A percentile compares a stretch with the other conserved stretches of the same genome.
These are phyloP conservation scores for Columba livia DNA, from an alignment of 2,113 vertebrate species.

Conservation along the genomic window DNA sequence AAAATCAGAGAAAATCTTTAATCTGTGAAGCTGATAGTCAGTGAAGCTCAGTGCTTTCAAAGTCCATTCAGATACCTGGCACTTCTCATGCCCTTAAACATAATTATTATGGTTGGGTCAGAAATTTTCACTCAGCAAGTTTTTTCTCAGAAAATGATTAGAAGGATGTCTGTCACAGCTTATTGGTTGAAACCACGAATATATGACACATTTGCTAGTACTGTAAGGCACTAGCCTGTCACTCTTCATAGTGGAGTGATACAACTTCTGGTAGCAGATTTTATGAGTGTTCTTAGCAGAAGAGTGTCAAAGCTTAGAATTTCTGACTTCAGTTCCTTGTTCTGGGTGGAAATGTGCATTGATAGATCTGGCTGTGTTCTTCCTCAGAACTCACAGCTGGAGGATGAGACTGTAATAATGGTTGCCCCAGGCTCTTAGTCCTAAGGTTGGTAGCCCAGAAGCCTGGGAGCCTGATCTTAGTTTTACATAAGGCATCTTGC, in stretches of 20 bases:
- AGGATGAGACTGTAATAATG: neutral
- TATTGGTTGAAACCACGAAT: neutral
- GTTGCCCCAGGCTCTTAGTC: neutral
- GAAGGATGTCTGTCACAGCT: neutral
- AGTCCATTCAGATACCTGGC: neutral
- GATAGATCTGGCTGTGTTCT: neutral
- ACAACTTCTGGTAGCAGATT: neutral
- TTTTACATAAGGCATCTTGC: neutral
- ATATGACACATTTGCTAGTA: neutral
- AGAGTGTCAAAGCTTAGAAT: neutral
- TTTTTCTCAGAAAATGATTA: neutral
- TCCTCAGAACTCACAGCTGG: neutral
- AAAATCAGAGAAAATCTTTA: neutral
- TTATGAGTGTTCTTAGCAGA: neutral
- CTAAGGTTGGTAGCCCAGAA: neutral
- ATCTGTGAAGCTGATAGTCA: constrained; percentile 9
- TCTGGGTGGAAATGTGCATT: neutral
- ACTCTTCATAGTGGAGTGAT: neutral
- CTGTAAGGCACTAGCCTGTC: neutral
- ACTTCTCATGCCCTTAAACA: neutral
- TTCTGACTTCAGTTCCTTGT: neutral
- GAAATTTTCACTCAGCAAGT: neutral
- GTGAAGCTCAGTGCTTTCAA: neutral
- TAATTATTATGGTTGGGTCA: constrained; percentile 2
- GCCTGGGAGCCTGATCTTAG: neutral